These are phyloP conservation scores for Opisthocomus hoazin DNA, from an alignment of 2,113 vertebrate species.

Conservation along the genomic window DNA sequence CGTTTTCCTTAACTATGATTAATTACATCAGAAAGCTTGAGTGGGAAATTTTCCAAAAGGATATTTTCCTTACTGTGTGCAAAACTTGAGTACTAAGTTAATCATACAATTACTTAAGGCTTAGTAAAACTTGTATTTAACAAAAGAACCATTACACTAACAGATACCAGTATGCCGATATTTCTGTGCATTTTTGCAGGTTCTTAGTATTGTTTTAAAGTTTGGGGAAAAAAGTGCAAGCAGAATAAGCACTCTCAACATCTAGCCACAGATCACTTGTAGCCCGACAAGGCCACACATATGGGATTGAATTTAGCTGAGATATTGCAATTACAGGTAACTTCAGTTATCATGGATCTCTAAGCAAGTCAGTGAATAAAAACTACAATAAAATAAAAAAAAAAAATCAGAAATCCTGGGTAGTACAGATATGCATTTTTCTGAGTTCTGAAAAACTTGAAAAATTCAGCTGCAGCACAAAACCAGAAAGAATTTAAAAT, in stretches of 20 bases:
- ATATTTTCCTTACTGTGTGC: background rate
- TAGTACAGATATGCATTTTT: rapidly evolving
- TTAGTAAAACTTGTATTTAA: background rate
- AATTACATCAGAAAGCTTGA: background rate
- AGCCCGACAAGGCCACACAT: background rate
- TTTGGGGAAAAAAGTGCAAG: background rate
- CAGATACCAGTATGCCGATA: background rate
- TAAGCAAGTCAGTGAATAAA: background rate
- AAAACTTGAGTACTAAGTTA: background rate
- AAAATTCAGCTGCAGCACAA: background rate
- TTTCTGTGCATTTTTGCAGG: background rate
- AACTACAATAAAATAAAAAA: background rate
- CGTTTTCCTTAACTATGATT: background rate
- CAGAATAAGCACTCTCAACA: background rate
- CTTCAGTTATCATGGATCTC: background rate
- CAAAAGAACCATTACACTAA: background rate
- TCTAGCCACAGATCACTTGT: background rate
- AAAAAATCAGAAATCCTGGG: background rate
- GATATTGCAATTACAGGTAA: background rate
- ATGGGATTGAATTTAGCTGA: background rate
- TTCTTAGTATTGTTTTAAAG: background rate
- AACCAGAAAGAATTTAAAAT: background rate
- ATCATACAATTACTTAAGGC: background rate
- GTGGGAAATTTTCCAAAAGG: background rate
- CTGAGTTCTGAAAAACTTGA: background rate